Conservation (phyloP, 2,888 invertebrate species). For the Drosophila anomelani region DNA sequence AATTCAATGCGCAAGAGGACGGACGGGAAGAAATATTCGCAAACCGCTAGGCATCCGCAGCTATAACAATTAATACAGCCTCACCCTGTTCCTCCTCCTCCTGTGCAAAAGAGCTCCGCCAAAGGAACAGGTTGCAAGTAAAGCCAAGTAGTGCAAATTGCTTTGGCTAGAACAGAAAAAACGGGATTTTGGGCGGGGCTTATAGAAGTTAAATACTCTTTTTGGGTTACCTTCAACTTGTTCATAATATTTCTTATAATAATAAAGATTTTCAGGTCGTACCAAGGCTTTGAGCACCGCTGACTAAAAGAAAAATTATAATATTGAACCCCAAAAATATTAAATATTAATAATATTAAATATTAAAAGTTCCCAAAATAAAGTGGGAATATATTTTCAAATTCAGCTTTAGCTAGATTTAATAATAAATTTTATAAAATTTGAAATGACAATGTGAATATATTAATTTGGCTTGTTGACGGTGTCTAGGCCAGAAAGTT, state of each 20-base stretch:
- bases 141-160: conserved; percentile 67
- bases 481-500: background rate
- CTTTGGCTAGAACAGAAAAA: conserved; percentile 39
- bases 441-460: no score
- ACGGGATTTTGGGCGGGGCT: background rate
- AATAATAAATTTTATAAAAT: no score
- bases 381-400: no score
- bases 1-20: conserved; percentile 80
- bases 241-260: no score
- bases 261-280: no score
- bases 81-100: conserved; percentile 11
- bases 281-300: no score
- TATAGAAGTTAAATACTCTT: conserved; percentile 6
- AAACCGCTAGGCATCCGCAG: conserved; percentile 52
- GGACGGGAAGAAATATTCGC: conserved; percentile 4
- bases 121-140: conserved; percentile 61
- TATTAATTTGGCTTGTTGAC: background rate
- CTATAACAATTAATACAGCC: conserved; percentile 69
- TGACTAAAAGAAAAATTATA: no score
- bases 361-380: no score
- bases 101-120: conserved; percentile 23
- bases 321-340: no score
- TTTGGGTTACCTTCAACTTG: background rate
- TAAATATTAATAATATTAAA: no score
- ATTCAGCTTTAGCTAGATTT: no score